A percentile compares a stretch with the other conserved stretches of the same genome.
Conservation (phyloP, 2,888 invertebrate genomes). For the Xylota segnis region DNA sequence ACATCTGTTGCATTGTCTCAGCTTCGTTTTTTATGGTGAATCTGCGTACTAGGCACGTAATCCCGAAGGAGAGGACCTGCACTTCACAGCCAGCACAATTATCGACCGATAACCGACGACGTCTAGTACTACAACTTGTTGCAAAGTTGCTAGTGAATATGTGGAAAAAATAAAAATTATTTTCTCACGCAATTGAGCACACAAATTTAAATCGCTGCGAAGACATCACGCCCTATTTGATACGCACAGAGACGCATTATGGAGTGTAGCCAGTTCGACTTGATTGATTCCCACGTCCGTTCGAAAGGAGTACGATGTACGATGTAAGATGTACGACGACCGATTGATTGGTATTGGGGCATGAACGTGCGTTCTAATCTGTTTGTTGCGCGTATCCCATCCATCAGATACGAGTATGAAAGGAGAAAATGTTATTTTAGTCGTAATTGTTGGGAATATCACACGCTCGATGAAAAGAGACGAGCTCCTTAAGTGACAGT, state of each 20-base stretch:
- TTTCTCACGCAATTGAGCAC: constrained; percentile 77
- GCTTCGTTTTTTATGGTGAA: constrained; percentile 36
- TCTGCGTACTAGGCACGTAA: constrained; percentile 69
- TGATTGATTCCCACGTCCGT: constrained; percentile 75
- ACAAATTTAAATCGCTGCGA: constrained; percentile 66
- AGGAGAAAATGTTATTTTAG: constrained; percentile 58
- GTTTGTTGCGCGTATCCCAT: constrained; percentile 42
- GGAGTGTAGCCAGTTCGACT: constrained; percentile 42
- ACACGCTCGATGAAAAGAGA: constrained; percentile 72
- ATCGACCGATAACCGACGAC: constrained; percentile 10
- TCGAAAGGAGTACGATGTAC: constrained; percentile 36
- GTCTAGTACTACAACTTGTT: constrained; percentile 50
- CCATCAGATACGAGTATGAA: constrained; percentile 42
- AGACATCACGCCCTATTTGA: constrained; percentile 74
- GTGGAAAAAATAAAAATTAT: constrained; percentile 31
- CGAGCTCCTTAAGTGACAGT: constrained; percentile 67
- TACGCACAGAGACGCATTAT: constrained; percentile 72
- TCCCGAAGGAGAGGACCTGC: constrained; percentile 15
- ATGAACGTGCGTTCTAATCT: constrained; percentile 74
- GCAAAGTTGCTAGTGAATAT: constrained; percentile 42
- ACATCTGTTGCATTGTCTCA: constrained; percentile 65
- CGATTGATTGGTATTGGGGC: constrained; percentile 76
- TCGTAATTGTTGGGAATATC: constrained; percentile 66
- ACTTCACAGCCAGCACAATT: constrained; percentile 49
- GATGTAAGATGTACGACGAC: constrained; percentile 12